These are phyloP conservation scores for Erpornis zantholeuca DNA, from an alignment of 2,113 vertebrate genomes.

Conservation along the genomic window DNA sequence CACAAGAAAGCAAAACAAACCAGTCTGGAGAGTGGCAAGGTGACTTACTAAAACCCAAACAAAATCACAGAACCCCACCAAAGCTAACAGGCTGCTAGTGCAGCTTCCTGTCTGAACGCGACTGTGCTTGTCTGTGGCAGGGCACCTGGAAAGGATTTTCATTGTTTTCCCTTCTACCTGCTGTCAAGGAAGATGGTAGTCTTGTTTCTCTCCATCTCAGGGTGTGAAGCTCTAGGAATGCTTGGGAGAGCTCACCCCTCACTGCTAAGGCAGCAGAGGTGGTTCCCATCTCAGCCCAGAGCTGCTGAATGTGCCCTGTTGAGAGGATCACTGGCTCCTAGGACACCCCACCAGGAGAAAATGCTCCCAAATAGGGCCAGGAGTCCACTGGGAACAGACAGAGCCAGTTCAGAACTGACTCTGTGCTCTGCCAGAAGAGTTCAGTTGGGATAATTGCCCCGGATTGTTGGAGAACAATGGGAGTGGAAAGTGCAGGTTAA, in stretches of 20 bases:
- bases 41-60: not conserved
- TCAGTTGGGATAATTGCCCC: not conserved
- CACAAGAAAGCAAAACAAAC: constrained; percentile 48
- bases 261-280: not conserved
- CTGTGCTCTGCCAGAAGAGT: not conserved
- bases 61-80: not conserved
- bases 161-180: not conserved
- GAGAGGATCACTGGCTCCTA: not conserved
- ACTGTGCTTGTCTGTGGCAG: not conserved
- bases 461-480: not conserved
- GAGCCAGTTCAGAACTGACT: not conserved
- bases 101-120: not conserved
- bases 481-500: not conserved
- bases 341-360: not conserved
- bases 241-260: not conserved
- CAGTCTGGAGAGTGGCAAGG: constrained; percentile 25
- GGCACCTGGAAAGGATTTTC: not conserved
- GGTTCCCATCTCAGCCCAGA: not conserved
- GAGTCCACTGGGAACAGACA: not conserved
- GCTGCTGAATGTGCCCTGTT: not conserved
- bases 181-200: not conserved
- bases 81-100: not conserved
- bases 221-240: not conserved
- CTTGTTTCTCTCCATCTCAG: not conserved
- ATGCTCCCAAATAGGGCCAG: not conserved